Conservation (phyloP, 2,888 invertebrate genomes). For the Meghimatium bilineatum region DNA sequence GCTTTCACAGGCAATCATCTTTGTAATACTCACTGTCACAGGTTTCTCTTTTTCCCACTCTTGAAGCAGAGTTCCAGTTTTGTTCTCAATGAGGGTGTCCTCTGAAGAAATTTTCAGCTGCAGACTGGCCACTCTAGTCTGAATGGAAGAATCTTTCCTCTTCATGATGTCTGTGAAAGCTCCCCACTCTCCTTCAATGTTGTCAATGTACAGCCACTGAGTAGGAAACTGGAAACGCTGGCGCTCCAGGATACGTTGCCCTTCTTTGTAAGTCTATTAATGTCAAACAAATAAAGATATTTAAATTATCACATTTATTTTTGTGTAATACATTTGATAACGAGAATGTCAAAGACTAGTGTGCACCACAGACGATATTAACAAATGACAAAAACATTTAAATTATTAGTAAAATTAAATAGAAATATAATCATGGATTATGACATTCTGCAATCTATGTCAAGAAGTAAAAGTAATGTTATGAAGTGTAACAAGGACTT, state of each 20-base stretch:
- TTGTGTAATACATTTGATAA: background rate
- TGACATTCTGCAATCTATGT: too few species aligned
- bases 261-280: conserved; percentile 90
- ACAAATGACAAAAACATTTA: too few species aligned
- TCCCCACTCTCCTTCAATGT: conserved; percentile 99
- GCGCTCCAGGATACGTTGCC: conserved; percentile 95
- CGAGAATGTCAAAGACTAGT: too few species aligned
- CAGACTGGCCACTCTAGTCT: conserved; percentile 80
- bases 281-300: background rate
- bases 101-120: conserved; percentile 99
- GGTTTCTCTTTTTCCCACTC: conserved; percentile 99
- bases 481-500: too few species aligned
- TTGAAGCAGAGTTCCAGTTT: conserved; percentile 92
- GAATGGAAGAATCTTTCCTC: conserved; percentile 89
- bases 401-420: too few species aligned
- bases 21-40: conserved; percentile 81
- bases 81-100: conserved; percentile 96
- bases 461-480: too few species aligned
- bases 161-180: conserved; percentile 99
- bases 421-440: too few species aligned
- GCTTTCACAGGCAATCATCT: too few species aligned
- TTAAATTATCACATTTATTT: background rate
- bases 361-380: too few species aligned
- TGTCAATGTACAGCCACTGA: conserved; percentile 98
- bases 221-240: conserved; percentile 98